Evolutionary conservation across 1,140 invertebrate genomes (phyloP).

Genomic region (Drosophila novamexicana): DNA sequence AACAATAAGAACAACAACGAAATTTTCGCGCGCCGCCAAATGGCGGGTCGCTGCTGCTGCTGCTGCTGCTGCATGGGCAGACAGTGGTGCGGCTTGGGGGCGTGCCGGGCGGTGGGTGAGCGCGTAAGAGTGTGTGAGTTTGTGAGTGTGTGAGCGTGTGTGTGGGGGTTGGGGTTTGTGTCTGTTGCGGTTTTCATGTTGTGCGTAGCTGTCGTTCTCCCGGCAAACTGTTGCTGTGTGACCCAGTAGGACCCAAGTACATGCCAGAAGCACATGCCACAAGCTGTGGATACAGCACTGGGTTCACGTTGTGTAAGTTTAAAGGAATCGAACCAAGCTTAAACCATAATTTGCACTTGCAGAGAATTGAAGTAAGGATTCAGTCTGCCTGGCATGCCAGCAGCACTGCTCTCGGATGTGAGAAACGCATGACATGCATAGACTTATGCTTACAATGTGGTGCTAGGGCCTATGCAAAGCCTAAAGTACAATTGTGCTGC

Average conservation of each 20-base stretch:
- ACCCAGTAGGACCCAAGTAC: slow-evolving; percentile 20
- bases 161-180: slow-evolving; percentile 11
- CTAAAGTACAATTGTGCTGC: slow-evolving; percentile 12
- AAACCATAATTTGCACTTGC: no score
- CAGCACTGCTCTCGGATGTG: no score
- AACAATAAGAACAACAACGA: slow-evolving; percentile 20
- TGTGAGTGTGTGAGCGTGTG: neutral
- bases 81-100: neutral
- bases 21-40: slow-evolving; percentile 43
- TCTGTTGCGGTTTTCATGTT: slow-evolving; percentile 69
- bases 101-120: slow-evolving; percentile 4
- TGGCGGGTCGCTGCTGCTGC: neutral
- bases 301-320: no score
- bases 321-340: no score
- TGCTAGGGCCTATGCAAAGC: neutral
- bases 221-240: slow-evolving; percentile 53
- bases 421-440: no score
- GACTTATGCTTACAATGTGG: neutral
- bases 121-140: slow-evolving; percentile 1
- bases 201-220: slow-evolving; percentile 23
- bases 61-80: neutral
- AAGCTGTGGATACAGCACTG: no score
- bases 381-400: neutral
- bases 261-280: slow-evolving; percentile 11
- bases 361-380: no score